Percentiles rank a stretch among this genome's conserved stretches.
phyloP scores from a whole-genome alignment of 1,140 invertebrate species.

The Tetramorium parvispinum region DNA sequence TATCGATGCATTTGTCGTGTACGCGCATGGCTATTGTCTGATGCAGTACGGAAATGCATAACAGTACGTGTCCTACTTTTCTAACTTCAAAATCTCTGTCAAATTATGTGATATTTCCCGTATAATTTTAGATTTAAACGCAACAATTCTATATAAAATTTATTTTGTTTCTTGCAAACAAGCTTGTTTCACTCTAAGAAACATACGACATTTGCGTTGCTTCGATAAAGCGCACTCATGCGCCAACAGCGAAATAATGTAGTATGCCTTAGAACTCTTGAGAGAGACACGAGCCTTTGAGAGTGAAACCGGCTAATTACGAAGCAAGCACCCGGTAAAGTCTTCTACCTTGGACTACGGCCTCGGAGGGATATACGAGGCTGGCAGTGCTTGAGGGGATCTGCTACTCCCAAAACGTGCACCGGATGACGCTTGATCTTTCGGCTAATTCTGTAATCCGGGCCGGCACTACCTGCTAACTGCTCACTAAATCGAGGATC shows the following conservation, averaged over 20 bases:
- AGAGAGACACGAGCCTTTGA: conserved; percentile 69
- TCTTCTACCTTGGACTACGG: conserved; percentile 70
- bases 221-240: conserved; percentile 9
- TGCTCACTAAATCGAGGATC: conserved; percentile 82
- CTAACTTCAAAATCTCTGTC: conserved; percentile 31
- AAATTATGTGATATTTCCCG: neutral
- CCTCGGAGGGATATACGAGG: conserved; percentile 74
- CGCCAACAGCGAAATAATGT: conserved; percentile 55
- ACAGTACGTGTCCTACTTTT: conserved; percentile 46
- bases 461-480: conserved; percentile 80
- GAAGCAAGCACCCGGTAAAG: conserved; percentile 77
- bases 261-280: conserved; percentile 36
- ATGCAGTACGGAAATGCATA: conserved; percentile 1
- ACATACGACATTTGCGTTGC: neutral
- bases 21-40: neutral
- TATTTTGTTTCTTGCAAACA: neutral
- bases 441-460: conserved; percentile 82
- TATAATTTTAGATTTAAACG: neutral
- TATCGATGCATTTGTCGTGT: conserved; percentile 46
- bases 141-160: neutral
- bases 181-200: neutral
- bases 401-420: conserved; percentile 70
- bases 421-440: conserved; percentile 72
- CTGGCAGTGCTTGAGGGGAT: conserved; percentile 72
- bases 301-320: conserved; percentile 76